Percentiles rank a stretch among this genome's conserved stretches.
phyloP scores from a whole-genome alignment of 2,797 vertebrate genomes.

The Malurus splendens region DNA sequence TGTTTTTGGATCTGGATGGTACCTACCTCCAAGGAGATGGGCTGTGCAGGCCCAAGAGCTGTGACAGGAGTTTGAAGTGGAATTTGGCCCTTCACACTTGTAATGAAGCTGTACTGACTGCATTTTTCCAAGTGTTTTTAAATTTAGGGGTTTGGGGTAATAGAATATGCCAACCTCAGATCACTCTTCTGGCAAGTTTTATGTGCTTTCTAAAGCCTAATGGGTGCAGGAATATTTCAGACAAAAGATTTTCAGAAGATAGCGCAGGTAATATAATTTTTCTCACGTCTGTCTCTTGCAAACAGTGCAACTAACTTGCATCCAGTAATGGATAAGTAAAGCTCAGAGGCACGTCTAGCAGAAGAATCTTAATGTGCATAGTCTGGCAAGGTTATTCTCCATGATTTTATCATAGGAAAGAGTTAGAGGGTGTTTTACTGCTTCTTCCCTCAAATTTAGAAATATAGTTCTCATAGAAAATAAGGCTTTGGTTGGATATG shows the following conservation, averaged over 20 bases:
- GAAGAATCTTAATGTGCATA: background rate
- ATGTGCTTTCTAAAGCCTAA: background rate
- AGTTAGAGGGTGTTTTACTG: background rate
- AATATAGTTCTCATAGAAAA: background rate
- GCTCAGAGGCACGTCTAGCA: background rate
- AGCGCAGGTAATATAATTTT: background rate
- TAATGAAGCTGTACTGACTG: background rate
- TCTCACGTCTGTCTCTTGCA: background rate
- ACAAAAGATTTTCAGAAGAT: background rate
- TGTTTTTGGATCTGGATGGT: fast-evolving
- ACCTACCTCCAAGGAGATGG: background rate
- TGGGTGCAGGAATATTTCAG: background rate
- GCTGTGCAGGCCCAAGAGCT: background rate
- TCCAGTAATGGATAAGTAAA: background rate
- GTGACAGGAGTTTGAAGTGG: background rate
- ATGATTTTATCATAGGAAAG: background rate
- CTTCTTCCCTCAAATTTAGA: background rate
- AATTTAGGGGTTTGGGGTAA: background rate
- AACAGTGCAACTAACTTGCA: background rate
- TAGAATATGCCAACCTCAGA: background rate
- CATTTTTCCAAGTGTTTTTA: background rate
- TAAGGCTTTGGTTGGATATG: background rate
- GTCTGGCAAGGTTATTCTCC: background rate
- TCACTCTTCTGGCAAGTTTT: background rate
- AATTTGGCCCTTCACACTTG: background rate